Conservation (phyloP, 2,888 invertebrate genomes). For the Mesorhabditis belari region DNA sequence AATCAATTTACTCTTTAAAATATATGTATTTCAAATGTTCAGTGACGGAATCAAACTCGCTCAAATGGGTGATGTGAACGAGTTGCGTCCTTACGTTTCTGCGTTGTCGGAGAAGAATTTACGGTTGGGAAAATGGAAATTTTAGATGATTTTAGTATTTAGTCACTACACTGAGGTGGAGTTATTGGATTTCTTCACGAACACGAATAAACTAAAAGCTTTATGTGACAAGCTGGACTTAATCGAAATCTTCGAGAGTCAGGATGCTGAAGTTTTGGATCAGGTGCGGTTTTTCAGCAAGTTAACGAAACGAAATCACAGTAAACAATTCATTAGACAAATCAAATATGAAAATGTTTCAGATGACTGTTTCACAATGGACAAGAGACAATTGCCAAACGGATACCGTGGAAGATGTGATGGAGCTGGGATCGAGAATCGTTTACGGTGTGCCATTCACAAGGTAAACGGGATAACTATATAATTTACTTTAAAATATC, state of each 20-base stretch:
- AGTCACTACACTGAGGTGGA: neutral
- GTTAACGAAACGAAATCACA: too few species aligned
- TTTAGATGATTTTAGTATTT: neutral
- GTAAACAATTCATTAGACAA: too few species aligned
- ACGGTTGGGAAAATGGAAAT: neutral
- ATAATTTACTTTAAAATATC: neutral
- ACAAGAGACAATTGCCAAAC: slow-evolving; percentile 18
- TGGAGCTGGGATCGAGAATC: slow-evolving; percentile 16
- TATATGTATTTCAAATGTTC: too few species aligned
- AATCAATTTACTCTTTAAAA: too few species aligned
- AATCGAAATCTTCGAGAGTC: neutral
- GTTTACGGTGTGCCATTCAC: slow-evolving; percentile 20
- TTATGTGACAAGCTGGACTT: neutral
- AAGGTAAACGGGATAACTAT: slow-evolving; percentile 6
- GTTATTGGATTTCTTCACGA: neutral
- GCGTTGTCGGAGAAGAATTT: neutral
- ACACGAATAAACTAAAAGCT: neutral
- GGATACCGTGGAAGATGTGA: slow-evolving; percentile 12
- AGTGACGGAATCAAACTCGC: neutral
- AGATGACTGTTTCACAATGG: slow-evolving; percentile 23
- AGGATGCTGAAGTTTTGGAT: neutral
- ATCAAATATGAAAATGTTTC: too few species aligned
- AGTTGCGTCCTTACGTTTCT: neutral
- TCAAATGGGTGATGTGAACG: neutral
- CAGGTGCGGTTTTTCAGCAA: neutral